Conservation (phyloP, 2,888 invertebrate genomes). For the Rhodophaea formosa region DNA sequence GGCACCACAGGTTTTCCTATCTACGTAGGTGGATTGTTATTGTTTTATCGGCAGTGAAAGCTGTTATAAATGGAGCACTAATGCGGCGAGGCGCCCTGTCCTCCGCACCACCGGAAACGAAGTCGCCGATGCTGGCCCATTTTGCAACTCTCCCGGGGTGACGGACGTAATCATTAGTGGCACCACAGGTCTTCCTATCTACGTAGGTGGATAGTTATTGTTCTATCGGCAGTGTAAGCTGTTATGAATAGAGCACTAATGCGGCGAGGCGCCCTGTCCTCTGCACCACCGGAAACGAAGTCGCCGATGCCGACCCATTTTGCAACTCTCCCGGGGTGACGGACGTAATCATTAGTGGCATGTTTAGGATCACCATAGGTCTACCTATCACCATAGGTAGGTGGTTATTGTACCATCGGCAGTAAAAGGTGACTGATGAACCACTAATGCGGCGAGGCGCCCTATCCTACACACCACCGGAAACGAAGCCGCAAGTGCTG, state of each 20-base stretch:
- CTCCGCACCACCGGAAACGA: slow-evolving; percentile 44
- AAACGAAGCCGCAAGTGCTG: background rate
- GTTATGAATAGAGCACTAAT: slow-evolving; percentile 67
- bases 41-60: slow-evolving; percentile 64
- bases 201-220: slow-evolving; percentile 53
- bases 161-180: too few species aligned
- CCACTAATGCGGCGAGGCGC: slow-evolving; percentile 49
- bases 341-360: too few species aligned
- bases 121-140: slow-evolving; percentile 44
- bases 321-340: slow-evolving; percentile 52
- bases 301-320: slow-evolving; percentile 50
- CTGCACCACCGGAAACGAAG: slow-evolving; percentile 40
- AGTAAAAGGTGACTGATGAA: slow-evolving; percentile 63
- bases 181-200: background rate
- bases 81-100: slow-evolving; percentile 48
- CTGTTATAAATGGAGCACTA: slow-evolving; percentile 64
- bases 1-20: background rate
- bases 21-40: slow-evolving; percentile 48
- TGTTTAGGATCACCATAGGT: too few species aligned
- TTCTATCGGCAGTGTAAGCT: slow-evolving; percentile 62
- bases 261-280: slow-evolving; percentile 46
- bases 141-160: slow-evolving; percentile 55
- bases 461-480: slow-evolving; percentile 54
- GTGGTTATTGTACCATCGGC: slow-evolving; percentile 59
- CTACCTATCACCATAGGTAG: slow-evolving; percentile 32